Conservation (phyloP, 2,888 invertebrate genomes). For the Philonicus albiceps region DNA sequence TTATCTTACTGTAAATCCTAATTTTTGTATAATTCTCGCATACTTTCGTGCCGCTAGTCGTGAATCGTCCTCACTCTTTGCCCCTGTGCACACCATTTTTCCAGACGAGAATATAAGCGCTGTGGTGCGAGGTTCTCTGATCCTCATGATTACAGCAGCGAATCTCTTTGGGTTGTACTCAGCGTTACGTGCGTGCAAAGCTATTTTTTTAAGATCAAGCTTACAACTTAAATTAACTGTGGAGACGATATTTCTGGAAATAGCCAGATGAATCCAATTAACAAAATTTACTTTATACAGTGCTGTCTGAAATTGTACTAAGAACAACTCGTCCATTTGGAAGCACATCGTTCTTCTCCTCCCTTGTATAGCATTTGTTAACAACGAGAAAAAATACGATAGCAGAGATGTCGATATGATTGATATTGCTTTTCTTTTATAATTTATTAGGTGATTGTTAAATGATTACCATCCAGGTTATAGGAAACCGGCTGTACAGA, state of each 20-base stretch:
- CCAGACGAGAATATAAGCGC: conserved; percentile 82
- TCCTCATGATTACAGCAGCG: conserved; percentile 98
- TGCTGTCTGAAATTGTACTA: background rate
- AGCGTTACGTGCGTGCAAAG: conserved; percentile 96
- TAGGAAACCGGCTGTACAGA: too few relatives aligned
- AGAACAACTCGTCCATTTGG: too few relatives aligned
- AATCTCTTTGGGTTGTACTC: conserved; percentile 99
- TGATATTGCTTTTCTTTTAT: too few relatives aligned
- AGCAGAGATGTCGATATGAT: too few relatives aligned
- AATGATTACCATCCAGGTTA: too few relatives aligned
- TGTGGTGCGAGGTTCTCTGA: conserved; percentile 84
- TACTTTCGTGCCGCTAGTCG: conserved; percentile 82
- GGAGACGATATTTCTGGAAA: conserved; percentile 92
- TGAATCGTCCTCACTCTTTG: conserved; percentile 82
- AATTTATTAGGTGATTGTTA: too few relatives aligned
- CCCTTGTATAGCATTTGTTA: too few relatives aligned
- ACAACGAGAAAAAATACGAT: too few relatives aligned
- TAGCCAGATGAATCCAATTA: conserved; percentile 6
- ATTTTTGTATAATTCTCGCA: conserved; percentile 83
- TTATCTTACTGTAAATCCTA: conserved; percentile 74
- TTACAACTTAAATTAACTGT: conserved; percentile 96
- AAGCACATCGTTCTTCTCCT: too few relatives aligned
- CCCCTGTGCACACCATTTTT: conserved; percentile 86
- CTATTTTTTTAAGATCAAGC: conserved; percentile 95
- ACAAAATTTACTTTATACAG: background rate